A percentile compares a stretch with the other conserved stretches of the same genome.
Conservation (phyloP, 30 jellyfish, hydroid and myxozoan species). For the Pseudorhiza aurosa region DNA sequence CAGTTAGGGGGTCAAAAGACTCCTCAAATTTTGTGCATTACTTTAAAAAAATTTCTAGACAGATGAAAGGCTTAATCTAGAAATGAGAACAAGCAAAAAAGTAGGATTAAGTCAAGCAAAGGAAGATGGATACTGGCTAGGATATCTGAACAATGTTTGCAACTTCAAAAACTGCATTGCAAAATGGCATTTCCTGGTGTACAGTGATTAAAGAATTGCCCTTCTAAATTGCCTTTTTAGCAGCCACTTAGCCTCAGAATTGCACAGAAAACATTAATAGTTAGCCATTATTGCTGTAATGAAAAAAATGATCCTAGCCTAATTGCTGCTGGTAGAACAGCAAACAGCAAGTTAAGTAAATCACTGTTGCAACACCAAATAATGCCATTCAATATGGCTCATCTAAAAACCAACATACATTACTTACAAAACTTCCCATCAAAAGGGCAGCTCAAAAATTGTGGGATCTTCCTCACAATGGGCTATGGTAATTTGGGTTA, state of each 20-base stretch:
- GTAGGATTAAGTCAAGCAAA: too few relatives aligned
- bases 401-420: too few relatives aligned
- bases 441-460: too few relatives aligned
- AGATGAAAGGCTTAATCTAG: too few relatives aligned
- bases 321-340: background rate
- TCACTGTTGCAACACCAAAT: too few relatives aligned
- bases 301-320: background rate
- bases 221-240: background rate
- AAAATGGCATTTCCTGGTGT: background rate
- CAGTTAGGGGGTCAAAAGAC: slow-evolving; percentile 73
- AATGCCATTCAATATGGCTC: too few relatives aligned
- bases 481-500: background rate
- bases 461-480: background rate
- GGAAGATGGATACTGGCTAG: too few relatives aligned
- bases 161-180: too few relatives aligned
- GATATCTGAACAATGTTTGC: too few relatives aligned
- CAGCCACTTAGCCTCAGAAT: background rate
- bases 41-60: background rate
- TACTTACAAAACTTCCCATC: too few relatives aligned
- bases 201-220: background rate
- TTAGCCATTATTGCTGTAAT: background rate
- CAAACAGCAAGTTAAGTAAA: background rate
- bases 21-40: slow-evolving; percentile 59
- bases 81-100: too few relatives aligned
- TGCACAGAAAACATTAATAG: background rate